phyloP scores from a whole-genome alignment of 2,797 vertebrate genomes.

The Tokudaia muenninki region DNA sequence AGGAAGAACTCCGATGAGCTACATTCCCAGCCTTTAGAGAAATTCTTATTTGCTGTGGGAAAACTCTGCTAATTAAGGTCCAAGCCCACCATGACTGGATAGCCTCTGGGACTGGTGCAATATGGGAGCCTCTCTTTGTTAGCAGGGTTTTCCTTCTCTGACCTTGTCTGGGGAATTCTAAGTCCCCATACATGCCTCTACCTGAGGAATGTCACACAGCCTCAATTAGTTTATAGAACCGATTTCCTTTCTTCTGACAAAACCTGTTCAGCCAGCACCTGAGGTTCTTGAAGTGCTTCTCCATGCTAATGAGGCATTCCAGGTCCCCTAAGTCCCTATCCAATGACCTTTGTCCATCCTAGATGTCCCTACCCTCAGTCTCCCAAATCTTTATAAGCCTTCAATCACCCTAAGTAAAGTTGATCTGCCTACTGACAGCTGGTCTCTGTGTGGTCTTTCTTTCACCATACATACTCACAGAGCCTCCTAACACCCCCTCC shows the following conservation, averaged over 20 bases:
- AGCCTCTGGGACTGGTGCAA: background rate
- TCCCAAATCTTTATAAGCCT: background rate
- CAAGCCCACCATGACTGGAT: background rate
- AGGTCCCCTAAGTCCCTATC: background rate
- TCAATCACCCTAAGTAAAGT: background rate
- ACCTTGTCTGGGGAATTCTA: background rate
- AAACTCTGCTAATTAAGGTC: background rate
- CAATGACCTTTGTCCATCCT: background rate
- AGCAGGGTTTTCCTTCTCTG: background rate
- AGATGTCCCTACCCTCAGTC: background rate
- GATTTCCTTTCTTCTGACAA: background rate
- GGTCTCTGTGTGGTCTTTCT: background rate
- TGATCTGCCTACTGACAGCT: background rate
- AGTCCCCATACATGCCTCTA: background rate
- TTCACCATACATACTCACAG: background rate
- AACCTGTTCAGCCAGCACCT: background rate
- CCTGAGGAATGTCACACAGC: background rate
- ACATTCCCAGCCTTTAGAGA: background rate
- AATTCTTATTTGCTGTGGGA: conserved; percentile 42
- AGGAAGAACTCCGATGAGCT: background rate
- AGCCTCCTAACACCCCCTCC: background rate
- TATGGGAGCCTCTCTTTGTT: background rate
- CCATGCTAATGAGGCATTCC: background rate
- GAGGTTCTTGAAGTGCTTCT: background rate
- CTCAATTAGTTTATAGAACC: background rate